Evolutionary conservation across 2,888 invertebrate genomes (phyloP), one percentile per base, ranked within the genome.

Genomic region (Ptychoptera contaminata): DNA sequence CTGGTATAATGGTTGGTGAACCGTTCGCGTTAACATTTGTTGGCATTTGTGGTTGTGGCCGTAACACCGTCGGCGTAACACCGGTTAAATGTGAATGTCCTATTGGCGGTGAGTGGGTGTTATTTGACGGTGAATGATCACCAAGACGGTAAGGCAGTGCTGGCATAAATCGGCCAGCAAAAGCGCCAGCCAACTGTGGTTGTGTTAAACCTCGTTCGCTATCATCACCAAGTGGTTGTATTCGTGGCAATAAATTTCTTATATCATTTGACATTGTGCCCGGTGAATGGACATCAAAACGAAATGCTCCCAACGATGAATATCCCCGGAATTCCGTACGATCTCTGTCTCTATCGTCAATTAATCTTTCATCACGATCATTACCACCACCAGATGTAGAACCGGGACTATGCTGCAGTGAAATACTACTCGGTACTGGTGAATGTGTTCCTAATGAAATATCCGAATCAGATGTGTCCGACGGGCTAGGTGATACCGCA

Each of bases 401-500:
- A 31, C 65, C 63, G 2, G 66, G 66, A 53, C 66, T 66, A 46
- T 66, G 63, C 50, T 66, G 65, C 44, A 63, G 53, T 45, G 63
- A 65, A 46, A 65, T 51, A 49, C 62, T 64, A 51, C 60, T 63
- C 45, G 66, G 66, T 50, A 66, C 65, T 8, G 66, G 66, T 36
- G 66, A 66, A 49, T 66, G 66, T 8, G 66, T 66, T 35, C 66
- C 66, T 45, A 66, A 51, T 10, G 66, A 66, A 50, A 66, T 66
- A 50, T 66, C 66, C 48, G 66, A 66, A 44, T 66, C 66, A 16
- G 64, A 63, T 41, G 62, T 63, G 41, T 65, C 65, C 40, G 65
- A 64, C 36, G 63, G 63, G 30, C 60, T 59, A 3, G 65, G 65
- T 16, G 65, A 65, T 11, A 61, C 57, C 2, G 56, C 60, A 9